These are phyloP conservation scores for Sycon ciliatum DNA, from an alignment of 37 sponge, comb jelly and placozoan genomes.

Conservation along the genomic window DNA sequence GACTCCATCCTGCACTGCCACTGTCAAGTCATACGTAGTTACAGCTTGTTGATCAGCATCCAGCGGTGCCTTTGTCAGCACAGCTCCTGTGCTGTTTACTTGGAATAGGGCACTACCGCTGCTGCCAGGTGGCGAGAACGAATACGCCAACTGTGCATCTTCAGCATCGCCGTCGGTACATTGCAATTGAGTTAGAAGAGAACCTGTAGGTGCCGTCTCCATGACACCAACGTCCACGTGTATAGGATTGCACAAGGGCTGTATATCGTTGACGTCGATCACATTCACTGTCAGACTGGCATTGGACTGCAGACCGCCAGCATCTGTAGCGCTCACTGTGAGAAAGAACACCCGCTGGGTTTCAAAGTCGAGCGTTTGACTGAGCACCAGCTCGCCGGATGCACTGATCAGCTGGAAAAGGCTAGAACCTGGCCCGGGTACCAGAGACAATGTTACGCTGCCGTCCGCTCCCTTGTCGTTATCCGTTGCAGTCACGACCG, in stretches of 20 bases:
- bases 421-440: not conserved
- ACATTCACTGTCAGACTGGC: not conserved
- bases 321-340: not conserved
- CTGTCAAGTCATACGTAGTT: conserved; percentile 23
- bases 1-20: too few species aligned
- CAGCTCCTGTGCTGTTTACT: conserved; percentile 29
- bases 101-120: conserved; percentile 10
- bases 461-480: conserved; percentile 46
- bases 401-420: not conserved
- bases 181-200: too few species aligned
- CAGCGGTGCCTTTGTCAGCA: conserved; percentile 12
- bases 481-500: conserved; percentile 36
- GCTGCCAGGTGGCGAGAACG: conserved; percentile 26
- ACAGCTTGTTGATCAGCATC: conserved; percentile 35
- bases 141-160: conserved; percentile 27
- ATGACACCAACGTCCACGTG: too few species aligned
- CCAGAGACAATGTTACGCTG: conserved; percentile 35
- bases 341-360: not conserved
- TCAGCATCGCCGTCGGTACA: conserved; percentile 38
- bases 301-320: too few species aligned
- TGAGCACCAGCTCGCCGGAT: not conserved
- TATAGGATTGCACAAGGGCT: conserved; percentile 14
- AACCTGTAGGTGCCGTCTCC: too few species aligned
- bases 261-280: conserved; percentile 35
- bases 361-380: not conserved